Percentiles rank a stretch among this genome's conserved stretches.
Conservation (phyloP, 2,888 invertebrate genomes). For the Artemia sp. region DNA sequence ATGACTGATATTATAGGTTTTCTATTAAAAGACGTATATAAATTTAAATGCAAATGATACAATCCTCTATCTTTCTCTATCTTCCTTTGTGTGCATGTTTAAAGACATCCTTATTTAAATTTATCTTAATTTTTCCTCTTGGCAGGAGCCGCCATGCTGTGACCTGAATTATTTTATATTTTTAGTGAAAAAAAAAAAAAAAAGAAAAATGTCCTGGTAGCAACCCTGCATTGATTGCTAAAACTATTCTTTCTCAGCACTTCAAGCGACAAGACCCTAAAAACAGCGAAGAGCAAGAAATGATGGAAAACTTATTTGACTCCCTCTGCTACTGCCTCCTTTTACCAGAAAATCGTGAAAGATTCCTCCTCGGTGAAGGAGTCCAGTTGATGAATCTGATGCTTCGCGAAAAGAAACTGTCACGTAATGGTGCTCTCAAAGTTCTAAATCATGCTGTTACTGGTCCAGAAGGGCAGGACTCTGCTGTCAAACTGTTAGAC, state of each 20-base stretch:
- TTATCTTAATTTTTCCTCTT: slow-evolving; percentile 21
- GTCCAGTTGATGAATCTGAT: slow-evolving; percentile 98
- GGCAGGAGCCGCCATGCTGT: no score
- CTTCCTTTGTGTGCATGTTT: no score
- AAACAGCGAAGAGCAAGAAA: slow-evolving; percentile 81
- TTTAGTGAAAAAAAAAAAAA: no score
- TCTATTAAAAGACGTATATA: no score
- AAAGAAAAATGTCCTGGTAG: no score
- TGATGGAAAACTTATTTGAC: slow-evolving; percentile 98
- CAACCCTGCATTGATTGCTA: no score
- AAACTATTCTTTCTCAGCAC: slow-evolving; percentile 38
- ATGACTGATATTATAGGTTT: no score
- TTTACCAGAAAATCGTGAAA: slow-evolving; percentile 67
- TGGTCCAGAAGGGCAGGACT: slow-evolving; percentile 73
- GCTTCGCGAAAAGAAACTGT: slow-evolving; percentile 91
- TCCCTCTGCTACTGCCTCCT: slow-evolving; percentile 83
- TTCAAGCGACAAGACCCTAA: slow-evolving; percentile 87
- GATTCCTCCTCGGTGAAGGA: slow-evolving; percentile 89
- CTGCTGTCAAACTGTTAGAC: slow-evolving; percentile 90
- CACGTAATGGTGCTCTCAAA: slow-evolving; percentile 86
- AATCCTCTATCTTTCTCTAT: no score
- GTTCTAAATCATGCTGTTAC: slow-evolving; percentile 94
- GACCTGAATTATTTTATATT: no score
- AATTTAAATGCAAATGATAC: no score
- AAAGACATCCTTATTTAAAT: background rate